Evolutionary conservation across 2,797 vertebrate genomes (phyloP).

Genomic region (Anguilla megastoma): DNA sequence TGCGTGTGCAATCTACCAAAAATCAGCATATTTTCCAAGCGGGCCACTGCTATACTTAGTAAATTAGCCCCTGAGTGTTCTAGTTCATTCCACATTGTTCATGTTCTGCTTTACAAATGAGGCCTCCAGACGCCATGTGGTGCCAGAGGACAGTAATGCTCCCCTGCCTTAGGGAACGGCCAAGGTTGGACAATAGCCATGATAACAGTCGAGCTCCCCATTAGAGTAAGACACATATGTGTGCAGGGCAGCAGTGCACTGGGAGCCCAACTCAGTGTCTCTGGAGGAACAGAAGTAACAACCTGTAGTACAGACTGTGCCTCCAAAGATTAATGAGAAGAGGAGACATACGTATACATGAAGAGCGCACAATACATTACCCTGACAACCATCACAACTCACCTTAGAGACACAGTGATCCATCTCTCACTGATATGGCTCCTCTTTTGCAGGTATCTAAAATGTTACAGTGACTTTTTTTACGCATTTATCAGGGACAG

Average conservation of each 20-base stretch:
- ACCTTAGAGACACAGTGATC: slow-evolving; percentile 31
- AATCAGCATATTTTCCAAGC: slow-evolving; percentile 10
- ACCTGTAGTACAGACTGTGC: slow-evolving; percentile 37
- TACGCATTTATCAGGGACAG: neutral
- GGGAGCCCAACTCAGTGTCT: slow-evolving; percentile 24
- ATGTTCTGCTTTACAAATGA: slow-evolving; percentile 41
- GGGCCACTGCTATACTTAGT: slow-evolving; percentile 20
- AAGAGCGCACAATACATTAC: slow-evolving; percentile 28
- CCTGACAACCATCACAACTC: slow-evolving; percentile 28
- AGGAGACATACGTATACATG: slow-evolving; percentile 38
- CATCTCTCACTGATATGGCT: slow-evolving; percentile 19
- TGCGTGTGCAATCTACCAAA: slow-evolving; percentile 1
- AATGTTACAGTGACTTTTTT: slow-evolving; percentile 14
- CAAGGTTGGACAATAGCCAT: slow-evolving; percentile 29
- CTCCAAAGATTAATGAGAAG: slow-evolving; percentile 49
- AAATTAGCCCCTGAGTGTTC: slow-evolving; percentile 21
- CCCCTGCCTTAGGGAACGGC: neutral
- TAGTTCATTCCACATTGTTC: slow-evolving; percentile 21
- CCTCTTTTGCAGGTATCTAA: slow-evolving; percentile 17
- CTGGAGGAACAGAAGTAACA: slow-evolving; percentile 35
- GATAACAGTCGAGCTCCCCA: neutral
- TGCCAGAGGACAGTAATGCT: slow-evolving; percentile 29
- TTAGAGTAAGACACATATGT: neutral
- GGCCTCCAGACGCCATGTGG: slow-evolving; percentile 29
- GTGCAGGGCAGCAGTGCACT: neutral